Base-by-base conservation (phyloP, 2,888 invertebrate species). In the Mimumesa dahlbomi region DNA sequence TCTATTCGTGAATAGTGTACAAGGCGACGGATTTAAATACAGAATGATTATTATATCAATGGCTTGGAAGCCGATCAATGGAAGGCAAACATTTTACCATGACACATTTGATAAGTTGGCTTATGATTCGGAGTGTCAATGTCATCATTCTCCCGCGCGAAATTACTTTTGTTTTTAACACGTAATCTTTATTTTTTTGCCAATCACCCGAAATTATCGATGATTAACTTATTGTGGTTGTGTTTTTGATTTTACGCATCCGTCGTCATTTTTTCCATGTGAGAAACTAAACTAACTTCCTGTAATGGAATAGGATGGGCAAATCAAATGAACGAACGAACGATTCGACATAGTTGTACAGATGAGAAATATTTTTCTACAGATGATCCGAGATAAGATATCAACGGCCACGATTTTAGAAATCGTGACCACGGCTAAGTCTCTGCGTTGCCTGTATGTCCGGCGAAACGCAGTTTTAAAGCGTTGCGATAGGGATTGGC, bases 391-490 rank as follows among this genome's bases (percentile, higher is more conserved):
- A 5, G 95, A 96, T 86, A 91, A 94, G 81, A 91, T 96, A 62
- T 96, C 96, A 2, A 95, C 95, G 1, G 91, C 94, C 0, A 96
- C 95, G 0, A 91, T 95, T 13, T 89, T 96, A 40, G 90, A 96
- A 11, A 90, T 96, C 42, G 95, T 94, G 0, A 91, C 91, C 46
- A 92, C 93, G 1, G 93, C 93, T 0, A 92, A 91, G 80, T 92
- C 92, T 75, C 89, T 96, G 57, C 91, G 91, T 16, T 90, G 91
- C 56, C 89, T 95, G 1, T 90, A 93, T 74, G 92, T 96, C 0
- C 90, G 96, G 42, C 91, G 93, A 49, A 95, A 95, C 83, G 95
- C 93, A 0, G 92, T 95, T 7, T 91, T 96, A 67, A 89, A 93
- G 67, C 91, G 94, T 87, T 93, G 92, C 82, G 93, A 93, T 81